A percentile compares a stretch with the other conserved stretches of the same genome.
These are phyloP conservation scores for Micrasema longulum DNA, from an alignment of 1,140 invertebrate species.

Conservation along the genomic window DNA sequence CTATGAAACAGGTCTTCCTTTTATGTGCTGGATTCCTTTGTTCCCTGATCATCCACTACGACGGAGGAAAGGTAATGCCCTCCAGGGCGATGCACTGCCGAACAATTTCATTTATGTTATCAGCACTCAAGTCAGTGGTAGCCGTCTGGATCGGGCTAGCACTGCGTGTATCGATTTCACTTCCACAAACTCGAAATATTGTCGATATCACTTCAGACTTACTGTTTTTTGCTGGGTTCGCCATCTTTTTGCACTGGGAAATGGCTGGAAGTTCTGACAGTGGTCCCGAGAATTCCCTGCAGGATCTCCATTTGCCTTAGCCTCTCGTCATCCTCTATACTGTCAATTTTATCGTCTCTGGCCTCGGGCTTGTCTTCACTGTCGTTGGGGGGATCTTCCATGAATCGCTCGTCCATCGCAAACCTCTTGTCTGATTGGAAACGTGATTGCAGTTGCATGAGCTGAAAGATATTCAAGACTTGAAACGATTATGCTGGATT, in stretches of 20 bases:
- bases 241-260: constrained; percentile 40
- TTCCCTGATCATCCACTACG: no score
- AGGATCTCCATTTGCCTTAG: constrained; percentile 70
- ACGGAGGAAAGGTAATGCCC: no score
- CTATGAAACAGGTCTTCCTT: no score
- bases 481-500: neutral
- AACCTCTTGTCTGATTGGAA: constrained; percentile 73
- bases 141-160: no score
- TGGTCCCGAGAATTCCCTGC: constrained; percentile 68
- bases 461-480: constrained; percentile 55
- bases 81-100: no score
- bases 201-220: no score
- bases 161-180: no score
- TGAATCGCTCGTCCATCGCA: constrained; percentile 70
- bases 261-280: constrained; percentile 58
- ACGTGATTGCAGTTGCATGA: constrained; percentile 69
- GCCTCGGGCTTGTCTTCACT: constrained; percentile 55
- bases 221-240: constrained; percentile 59
- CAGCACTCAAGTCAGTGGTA: no score
- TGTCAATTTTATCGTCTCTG: constrained; percentile 57
- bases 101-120: no score
- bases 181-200: no score
- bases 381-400: constrained; percentile 59
- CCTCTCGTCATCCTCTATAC: constrained; percentile 67
- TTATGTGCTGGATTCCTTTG: no score